Percentiles rank a stretch among this genome's conserved stretches.
phyloP scores from a whole-genome alignment of 2,888 invertebrate species.

The Sisyra terminalis region DNA sequence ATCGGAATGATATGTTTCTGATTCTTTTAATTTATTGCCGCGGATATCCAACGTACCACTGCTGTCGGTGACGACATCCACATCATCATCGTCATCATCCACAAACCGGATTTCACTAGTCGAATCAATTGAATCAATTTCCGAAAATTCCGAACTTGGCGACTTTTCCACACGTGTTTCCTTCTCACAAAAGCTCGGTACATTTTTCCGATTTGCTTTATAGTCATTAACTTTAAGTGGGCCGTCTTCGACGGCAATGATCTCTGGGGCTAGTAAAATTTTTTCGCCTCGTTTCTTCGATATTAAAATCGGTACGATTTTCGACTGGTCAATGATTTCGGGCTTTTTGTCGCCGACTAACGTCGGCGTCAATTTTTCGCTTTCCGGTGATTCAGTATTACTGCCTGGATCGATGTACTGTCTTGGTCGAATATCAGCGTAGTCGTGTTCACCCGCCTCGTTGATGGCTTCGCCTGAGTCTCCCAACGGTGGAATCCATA shows the following conservation, averaged over 20 bases:
- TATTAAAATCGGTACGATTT: background rate
- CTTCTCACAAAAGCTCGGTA: constrained; percentile 30
- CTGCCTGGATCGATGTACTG: constrained; percentile 40
- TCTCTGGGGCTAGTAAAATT: too few relatives aligned
- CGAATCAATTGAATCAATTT: constrained; percentile 22
- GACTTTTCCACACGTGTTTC: constrained; percentile 51
- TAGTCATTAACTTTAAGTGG: background rate
- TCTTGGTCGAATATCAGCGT: constrained; percentile 24
- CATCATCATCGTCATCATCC: constrained; percentile 45
- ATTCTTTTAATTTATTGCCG: background rate
- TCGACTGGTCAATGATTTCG: background rate
- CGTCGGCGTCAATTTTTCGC: constrained; percentile 18
- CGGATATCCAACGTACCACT: constrained; percentile 11
- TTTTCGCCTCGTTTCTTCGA: too few relatives aligned
- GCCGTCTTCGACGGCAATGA: too few relatives aligned
- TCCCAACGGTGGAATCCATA: constrained; percentile 73
- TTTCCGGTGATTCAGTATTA: constrained; percentile 49
- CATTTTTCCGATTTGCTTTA: background rate
- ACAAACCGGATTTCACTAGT: constrained; percentile 49
- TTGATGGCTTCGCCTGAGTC: constrained; percentile 46
- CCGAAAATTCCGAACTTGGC: constrained; percentile 37
- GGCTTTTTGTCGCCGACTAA: background rate
- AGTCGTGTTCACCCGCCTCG: constrained; percentile 29
- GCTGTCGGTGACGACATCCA: too few relatives aligned
- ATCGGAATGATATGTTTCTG: constrained; percentile 16